Percentiles rank a stretch among this genome's conserved stretches.
Evolutionary conservation across 2,113 vertebrate species (phyloP).

Genomic region (Aphyosemion australe): DNA sequence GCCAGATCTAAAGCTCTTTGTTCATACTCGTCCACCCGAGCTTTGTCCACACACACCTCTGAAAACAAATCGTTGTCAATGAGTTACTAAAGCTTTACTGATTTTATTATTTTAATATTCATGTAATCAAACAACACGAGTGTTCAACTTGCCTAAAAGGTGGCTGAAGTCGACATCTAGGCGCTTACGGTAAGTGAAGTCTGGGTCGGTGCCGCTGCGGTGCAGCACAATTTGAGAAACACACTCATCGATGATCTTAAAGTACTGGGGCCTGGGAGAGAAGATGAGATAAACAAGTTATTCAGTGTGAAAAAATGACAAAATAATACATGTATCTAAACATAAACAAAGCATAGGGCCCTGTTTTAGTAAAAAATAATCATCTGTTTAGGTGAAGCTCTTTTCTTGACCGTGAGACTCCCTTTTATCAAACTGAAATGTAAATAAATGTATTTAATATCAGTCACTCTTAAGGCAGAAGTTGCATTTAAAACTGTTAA

Average conservation of each 20-base stretch:
- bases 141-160: conserved; percentile 85
- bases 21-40: conserved; percentile 88
- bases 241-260: conserved; percentile 97
- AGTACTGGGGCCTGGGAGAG: conserved; percentile 89
- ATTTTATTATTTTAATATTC: no score
- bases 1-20: conserved; percentile 85
- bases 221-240: conserved; percentile 96
- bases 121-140: background rate
- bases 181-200: conserved; percentile 95
- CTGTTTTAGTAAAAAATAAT: background rate
- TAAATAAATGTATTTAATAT: background rate
- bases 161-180: conserved; percentile 93
- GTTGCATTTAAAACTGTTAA: background rate
- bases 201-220: conserved; percentile 91
- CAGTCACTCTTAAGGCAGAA: background rate
- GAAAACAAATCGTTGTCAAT: conserved; percentile 44
- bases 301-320: background rate
- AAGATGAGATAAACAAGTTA: conserved; percentile 11
- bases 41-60: conserved; percentile 92
- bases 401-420: background rate
- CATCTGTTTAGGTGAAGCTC: background rate
- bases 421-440: background rate
- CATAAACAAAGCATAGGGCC: background rate
- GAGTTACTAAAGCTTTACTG: background rate
- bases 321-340: background rate